Conservation (phyloP, 2,113 vertebrate genomes). For the Nothoprocta pentlandii region DNA sequence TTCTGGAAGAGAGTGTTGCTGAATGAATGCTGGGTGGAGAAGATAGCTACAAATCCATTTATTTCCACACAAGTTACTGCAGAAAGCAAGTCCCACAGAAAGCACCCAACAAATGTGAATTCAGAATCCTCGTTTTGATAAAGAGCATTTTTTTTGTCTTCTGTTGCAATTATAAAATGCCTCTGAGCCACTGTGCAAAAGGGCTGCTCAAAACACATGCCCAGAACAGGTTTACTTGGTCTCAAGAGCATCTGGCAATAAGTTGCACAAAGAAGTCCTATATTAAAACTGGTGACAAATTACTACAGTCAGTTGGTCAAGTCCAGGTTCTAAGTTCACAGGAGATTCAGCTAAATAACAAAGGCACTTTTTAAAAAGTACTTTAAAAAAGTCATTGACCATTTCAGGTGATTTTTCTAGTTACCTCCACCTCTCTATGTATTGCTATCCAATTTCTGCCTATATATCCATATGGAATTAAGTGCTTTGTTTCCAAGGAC, state of each 20-base stretch:
- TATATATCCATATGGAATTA: not conserved
- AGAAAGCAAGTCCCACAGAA: not conserved
- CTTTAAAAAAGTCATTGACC: not conserved
- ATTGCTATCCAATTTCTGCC: not conserved
- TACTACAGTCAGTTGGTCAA: not conserved
- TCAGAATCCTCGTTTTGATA: not conserved
- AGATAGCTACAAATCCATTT: too few relatives aligned
- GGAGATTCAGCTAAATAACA: not conserved
- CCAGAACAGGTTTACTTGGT: not conserved
- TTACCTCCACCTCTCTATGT: not conserved
- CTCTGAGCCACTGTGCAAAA: not conserved
- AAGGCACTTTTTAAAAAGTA: not conserved
- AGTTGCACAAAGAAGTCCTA: not conserved
- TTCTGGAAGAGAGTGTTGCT: not conserved
- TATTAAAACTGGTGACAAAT: not conserved
- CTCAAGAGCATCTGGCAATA: not conserved
- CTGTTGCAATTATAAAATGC: not conserved
- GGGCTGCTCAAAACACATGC: not conserved
- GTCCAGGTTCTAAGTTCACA: not conserved
- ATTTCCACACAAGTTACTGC: too few relatives aligned
- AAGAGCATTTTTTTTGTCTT: not conserved
- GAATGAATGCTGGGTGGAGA: not conserved
- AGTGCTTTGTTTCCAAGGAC: not conserved
- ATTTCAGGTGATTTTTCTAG: too few relatives aligned
- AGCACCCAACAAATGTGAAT: not conserved